Evolutionary conservation across 2,888 invertebrate species (phyloP), one percentile per base, ranked within the genome.

Genomic region (Drosophila helvetica): DNA sequence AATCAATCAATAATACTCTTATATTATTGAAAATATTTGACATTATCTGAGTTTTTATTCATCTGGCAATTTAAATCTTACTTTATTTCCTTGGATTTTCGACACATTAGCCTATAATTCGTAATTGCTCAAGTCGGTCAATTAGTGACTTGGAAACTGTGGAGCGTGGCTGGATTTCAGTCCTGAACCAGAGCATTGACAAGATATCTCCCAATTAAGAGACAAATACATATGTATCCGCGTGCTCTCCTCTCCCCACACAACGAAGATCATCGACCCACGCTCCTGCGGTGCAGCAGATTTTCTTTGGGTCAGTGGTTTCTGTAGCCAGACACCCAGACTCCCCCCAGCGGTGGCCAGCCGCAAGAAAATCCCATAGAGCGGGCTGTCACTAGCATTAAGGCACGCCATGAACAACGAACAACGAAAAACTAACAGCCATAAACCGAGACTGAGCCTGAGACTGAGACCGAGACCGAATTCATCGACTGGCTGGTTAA

Each of bases 381-480:
- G 69, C 15, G n/a, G 38, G 38, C 38, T 38, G n/a, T 58, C 63
- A 71, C 66, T 64, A 48, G 58, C 66, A 58, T 56, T 46, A 45
- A 22, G 48, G 22, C 52, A 50, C 59, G 59, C 51, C 58, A 72
- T 58, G 69, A 38, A 38, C 38, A 50, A 17, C 22, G n/a, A 55
- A 43, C 43, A 65, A 59, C 53, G 45, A 46, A 17, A 22, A 22
- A 18, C 10, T 15, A 56, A 45, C 50, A 66, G 54, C 50, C 51
- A 47, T 22, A 43, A 25, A 33, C 27, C 25, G 25, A 25, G 6
- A 25, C 25, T 8, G 27, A 27, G 27, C 7, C 38, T n/a, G 19
- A 65, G 55, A 46, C 25, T 8, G 27, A 27, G 27, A 27, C 38
- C 18, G 19, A 65, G 55, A 46, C 42, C 48, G 27, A 67, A 60